Percentiles rank a stretch among this genome's conserved stretches.
phyloP scores from a whole-genome alignment of 1,140 invertebrate genomes.

The Tribolium castaneum region DNA sequence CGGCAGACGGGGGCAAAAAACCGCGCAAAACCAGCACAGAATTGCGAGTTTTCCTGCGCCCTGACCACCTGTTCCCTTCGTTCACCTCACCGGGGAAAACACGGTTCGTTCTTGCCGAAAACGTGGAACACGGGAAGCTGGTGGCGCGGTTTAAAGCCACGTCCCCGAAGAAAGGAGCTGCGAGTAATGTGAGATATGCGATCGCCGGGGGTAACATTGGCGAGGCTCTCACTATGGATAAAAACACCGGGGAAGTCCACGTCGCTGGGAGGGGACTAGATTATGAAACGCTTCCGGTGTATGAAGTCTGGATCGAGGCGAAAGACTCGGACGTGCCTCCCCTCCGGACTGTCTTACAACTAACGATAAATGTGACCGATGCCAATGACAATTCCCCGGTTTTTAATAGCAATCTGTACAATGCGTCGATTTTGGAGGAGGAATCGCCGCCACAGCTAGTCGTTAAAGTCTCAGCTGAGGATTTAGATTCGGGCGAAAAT shows the following conservation, averaged over 20 bases:
- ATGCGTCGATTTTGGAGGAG: constrained; percentile 87
- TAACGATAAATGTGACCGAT: constrained; percentile 89
- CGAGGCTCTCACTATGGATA: constrained; percentile 84
- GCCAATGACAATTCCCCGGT: constrained; percentile 91
- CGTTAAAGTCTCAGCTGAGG: constrained; percentile 81
- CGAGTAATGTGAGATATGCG: constrained; percentile 78
- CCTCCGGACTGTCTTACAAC: constrained; percentile 78
- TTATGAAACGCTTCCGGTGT: constrained; percentile 85
- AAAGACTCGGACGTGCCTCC: constrained; percentile 85
- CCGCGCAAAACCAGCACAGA: constrained; percentile 75
- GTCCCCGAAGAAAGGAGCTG: constrained; percentile 78
- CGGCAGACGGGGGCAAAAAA: constrained; percentile 75
- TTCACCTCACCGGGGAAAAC: constrained; percentile 76
- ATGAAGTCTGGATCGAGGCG: constrained; percentile 95
- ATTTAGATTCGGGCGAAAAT: constrained; percentile 89
- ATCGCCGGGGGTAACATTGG: constrained; percentile 94
- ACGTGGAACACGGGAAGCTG: constrained; percentile 77
- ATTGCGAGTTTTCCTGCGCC: constrained; percentile 77
- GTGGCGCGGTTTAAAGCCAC: constrained; percentile 78
- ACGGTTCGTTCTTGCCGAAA: constrained; percentile 82
- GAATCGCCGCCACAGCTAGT: constrained; percentile 83
- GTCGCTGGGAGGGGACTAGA: constrained; percentile 85
- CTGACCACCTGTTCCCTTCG: constrained; percentile 78
- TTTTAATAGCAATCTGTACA: constrained; percentile 84
- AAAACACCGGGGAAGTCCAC: constrained; percentile 80